phyloP scores from a whole-genome alignment of 2,888 invertebrate species.

The Tryphoninae sp. region DNA sequence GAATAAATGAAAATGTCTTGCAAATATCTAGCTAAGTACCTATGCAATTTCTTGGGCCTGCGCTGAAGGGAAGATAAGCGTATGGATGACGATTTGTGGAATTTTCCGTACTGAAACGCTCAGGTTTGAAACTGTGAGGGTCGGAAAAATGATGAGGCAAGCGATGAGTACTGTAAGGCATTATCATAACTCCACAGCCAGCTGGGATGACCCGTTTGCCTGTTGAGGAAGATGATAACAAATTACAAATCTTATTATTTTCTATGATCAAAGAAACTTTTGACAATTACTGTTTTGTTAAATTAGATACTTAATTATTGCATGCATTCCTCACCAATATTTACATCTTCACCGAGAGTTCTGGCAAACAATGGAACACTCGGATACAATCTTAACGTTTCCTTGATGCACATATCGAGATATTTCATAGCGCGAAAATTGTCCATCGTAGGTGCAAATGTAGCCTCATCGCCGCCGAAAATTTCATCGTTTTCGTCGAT shows the following conservation, averaged over 20 bases:
- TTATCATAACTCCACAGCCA: slow-evolving; percentile 83
- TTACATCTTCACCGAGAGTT: slow-evolving; percentile 75
- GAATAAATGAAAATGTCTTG: neutral
- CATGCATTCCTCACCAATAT: slow-evolving; percentile 68
- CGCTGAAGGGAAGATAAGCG: slow-evolving; percentile 84
- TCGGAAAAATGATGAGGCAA: slow-evolving; percentile 83
- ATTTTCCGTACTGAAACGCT: slow-evolving; percentile 83
- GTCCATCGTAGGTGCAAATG: slow-evolving; percentile 67
- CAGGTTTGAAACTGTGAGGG: slow-evolving; percentile 84
- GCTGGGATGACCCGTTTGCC: slow-evolving; percentile 82
- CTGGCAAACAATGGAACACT: slow-evolving; percentile 76
- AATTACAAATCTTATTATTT: neutral
- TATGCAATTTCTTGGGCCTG: slow-evolving; percentile 84
- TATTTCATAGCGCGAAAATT: slow-evolving; percentile 74
- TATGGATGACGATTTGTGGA: slow-evolving; percentile 83
- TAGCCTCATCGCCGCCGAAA: slow-evolving; percentile 65
- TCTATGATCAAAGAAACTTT: neutral
- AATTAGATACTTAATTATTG: neutral
- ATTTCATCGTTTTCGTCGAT: slow-evolving; percentile 72
- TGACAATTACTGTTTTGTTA: neutral
- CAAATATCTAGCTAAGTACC: slow-evolving; percentile 73
- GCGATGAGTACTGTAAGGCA: slow-evolving; percentile 84
- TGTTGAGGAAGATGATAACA: slow-evolving; percentile 61
- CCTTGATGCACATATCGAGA: slow-evolving; percentile 78
- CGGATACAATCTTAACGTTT: slow-evolving; percentile 76